Evolutionary conservation across 1,140 invertebrate species (phyloP).

Genomic region (Temnothorax curvispinosus): DNA sequence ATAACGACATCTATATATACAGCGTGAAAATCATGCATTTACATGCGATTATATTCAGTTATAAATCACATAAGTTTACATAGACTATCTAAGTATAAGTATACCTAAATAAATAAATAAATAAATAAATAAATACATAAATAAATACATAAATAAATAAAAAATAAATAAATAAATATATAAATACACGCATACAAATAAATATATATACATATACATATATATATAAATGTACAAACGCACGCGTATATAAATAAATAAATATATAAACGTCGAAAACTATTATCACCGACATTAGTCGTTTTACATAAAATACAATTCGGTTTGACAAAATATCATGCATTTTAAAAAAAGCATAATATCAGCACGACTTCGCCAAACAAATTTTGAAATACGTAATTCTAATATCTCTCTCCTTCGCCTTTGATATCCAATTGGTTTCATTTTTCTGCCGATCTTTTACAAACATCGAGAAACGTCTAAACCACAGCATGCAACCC

Average conservation of each 20-base stretch:
- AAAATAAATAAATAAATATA: slow-evolving; percentile 16
- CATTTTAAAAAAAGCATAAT: slow-evolving; percentile 1
- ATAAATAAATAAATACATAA: not conserved
- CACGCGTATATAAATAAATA: slow-evolving; percentile 12
- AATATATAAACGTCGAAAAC: slow-evolving; percentile 20
- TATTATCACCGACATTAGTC: slow-evolving; percentile 7
- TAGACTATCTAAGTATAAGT: not conserved
- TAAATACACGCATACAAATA: not conserved
- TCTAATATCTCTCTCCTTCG: not conserved
- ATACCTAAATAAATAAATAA: slow-evolving; percentile 29
- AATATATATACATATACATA: slow-evolving; percentile 10
- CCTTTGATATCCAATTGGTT: slow-evolving; percentile 15
- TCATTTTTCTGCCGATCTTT: not conserved
- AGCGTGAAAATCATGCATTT: slow-evolving; percentile 13
- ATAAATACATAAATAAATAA: not conserved
- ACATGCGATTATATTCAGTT: slow-evolving; percentile 31
- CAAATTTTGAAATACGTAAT: slow-evolving; percentile 20
- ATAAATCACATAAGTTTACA: not conserved
- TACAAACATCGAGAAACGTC: slow-evolving; percentile 25
- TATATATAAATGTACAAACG: slow-evolving; percentile 17
- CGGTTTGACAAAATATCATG: slow-evolving; percentile 21
- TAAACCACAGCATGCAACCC: slow-evolving; percentile 49
- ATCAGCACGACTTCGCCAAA: not conserved
- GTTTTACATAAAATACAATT: not conserved
- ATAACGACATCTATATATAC: not conserved